Evolutionary conservation across 2,113 vertebrate genomes (phyloP).

Genomic region (Corythaixoides concolor): DNA sequence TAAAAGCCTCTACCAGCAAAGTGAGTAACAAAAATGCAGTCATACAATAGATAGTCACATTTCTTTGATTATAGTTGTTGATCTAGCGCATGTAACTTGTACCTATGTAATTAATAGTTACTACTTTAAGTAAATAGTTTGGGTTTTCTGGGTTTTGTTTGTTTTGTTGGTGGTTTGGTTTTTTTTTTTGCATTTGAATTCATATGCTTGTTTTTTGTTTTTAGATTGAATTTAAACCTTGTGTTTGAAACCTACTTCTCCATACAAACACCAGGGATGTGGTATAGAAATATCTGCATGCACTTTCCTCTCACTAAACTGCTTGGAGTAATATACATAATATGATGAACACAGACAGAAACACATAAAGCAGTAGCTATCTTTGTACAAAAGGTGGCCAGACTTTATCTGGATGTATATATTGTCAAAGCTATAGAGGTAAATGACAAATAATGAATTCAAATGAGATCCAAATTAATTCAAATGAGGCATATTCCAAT

Average conservation of each 20-base stretch:
- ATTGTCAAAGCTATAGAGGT: background rate
- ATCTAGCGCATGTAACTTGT: background rate
- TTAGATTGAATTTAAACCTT: background rate
- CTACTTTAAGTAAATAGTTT: background rate
- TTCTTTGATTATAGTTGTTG: background rate
- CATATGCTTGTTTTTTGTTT: background rate
- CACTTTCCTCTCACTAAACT: background rate
- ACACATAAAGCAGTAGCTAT: background rate
- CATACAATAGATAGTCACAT: background rate
- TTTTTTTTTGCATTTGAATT: background rate
- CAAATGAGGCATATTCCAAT: background rate
- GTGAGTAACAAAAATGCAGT: background rate
- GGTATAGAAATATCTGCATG: background rate
- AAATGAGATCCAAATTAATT: background rate
- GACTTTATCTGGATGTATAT: background rate
- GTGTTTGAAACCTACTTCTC: background rate
- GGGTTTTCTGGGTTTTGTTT: background rate
- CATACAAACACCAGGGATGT: background rate
- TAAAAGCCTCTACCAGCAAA: background rate
- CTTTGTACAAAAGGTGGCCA: background rate
- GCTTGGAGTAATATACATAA: background rate
- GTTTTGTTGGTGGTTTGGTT: rapidly evolving
- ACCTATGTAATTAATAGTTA: background rate
- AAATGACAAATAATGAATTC: background rate
- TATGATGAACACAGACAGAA: background rate